Conservation (phyloP, 2,797 vertebrate genomes). For the Pterois miles region DNA sequence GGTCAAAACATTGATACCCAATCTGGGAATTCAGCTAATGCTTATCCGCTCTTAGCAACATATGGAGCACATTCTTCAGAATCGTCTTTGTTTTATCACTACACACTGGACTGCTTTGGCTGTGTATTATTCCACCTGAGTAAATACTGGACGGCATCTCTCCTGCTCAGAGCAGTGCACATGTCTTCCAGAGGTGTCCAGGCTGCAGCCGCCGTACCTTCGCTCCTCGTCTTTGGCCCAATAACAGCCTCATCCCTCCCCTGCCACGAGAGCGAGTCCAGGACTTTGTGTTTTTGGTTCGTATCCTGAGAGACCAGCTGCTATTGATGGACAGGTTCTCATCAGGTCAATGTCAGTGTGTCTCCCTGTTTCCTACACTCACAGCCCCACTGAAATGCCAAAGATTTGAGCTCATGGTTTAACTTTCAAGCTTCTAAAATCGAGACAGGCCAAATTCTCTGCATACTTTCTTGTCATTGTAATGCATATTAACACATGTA, state of each 20-base stretch:
- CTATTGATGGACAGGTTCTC: conserved; percentile 65
- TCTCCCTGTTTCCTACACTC: conserved; percentile 30
- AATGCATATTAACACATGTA: conserved; percentile 83
- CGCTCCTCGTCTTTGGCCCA: conserved; percentile 56
- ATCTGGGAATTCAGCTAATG: conserved; percentile 72
- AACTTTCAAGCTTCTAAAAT: conserved; percentile 73
- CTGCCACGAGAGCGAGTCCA: conserved; percentile 66
- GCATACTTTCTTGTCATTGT: conserved; percentile 84
- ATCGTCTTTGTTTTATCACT: conserved; percentile 90
- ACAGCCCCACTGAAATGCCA: conserved; percentile 55
- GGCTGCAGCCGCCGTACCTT: conserved; percentile 29
- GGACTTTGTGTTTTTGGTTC: conserved; percentile 68
- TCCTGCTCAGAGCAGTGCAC: conserved; percentile 78
- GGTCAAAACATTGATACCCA: conserved; percentile 74
- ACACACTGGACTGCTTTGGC: conserved; percentile 80
- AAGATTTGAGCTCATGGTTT: conserved; percentile 66
- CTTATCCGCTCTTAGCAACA: conserved; percentile 74
- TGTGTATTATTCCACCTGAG: conserved; percentile 94
- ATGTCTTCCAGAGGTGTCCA: conserved; percentile 61
- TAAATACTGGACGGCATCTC: conserved; percentile 89
- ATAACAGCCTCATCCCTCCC: conserved; percentile 43
- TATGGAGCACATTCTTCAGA: conserved; percentile 89
- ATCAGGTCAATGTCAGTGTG: conserved; percentile 43
- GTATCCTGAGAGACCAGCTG: conserved; percentile 77
- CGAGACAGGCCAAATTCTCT: conserved; percentile 79